A percentile compares a stretch with the other conserved stretches of the same genome.
Evolutionary conservation across 2,113 vertebrate genomes (phyloP).

Genomic region (Drymodes brunneopygia): DNA sequence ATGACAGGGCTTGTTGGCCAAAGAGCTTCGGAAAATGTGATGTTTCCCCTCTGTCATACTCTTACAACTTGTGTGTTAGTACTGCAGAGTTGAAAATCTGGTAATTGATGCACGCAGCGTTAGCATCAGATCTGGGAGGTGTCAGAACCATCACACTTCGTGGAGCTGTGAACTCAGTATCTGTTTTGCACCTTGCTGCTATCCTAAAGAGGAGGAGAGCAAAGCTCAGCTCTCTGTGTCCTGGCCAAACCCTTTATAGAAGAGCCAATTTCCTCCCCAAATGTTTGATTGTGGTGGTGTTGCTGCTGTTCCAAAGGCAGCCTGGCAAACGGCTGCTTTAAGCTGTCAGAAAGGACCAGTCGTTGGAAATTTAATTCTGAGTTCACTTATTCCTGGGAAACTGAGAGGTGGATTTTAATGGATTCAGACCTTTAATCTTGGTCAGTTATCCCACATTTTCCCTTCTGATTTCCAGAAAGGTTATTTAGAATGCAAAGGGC

Average conservation of each 20-base stretch:
- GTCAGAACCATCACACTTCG: not conserved
- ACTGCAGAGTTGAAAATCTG: not conserved
- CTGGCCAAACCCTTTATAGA: conserved; percentile 3
- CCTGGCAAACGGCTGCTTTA: not conserved
- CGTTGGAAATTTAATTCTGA: conserved; percentile 1
- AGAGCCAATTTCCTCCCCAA: conserved; percentile 55
- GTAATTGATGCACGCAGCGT: not conserved
- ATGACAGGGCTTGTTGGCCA: not conserved
- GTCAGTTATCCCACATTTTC: not conserved
- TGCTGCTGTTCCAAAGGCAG: conserved; percentile 11
- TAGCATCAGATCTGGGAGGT: not conserved
- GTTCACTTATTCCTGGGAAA: not conserved
- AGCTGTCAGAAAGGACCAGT: not conserved
- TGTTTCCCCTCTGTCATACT: not conserved
- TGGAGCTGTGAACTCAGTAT: conserved; percentile 5
- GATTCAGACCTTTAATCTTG: not conserved
- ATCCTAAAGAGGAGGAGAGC: not conserved
- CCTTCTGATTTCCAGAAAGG: not conserved
- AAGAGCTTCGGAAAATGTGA: not conserved
- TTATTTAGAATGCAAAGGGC: not conserved
- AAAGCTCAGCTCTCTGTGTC: not conserved
- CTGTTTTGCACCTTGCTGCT: conserved; percentile 38
- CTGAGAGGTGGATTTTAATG: not conserved
- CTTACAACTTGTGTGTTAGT: not conserved
- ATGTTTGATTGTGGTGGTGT: conserved; percentile 44